Percentiles rank a stretch among this genome's conserved stretches.
phyloP scores from a whole-genome alignment of 2,797 vertebrate genomes.

The Arnoldichthys spilopterus region DNA sequence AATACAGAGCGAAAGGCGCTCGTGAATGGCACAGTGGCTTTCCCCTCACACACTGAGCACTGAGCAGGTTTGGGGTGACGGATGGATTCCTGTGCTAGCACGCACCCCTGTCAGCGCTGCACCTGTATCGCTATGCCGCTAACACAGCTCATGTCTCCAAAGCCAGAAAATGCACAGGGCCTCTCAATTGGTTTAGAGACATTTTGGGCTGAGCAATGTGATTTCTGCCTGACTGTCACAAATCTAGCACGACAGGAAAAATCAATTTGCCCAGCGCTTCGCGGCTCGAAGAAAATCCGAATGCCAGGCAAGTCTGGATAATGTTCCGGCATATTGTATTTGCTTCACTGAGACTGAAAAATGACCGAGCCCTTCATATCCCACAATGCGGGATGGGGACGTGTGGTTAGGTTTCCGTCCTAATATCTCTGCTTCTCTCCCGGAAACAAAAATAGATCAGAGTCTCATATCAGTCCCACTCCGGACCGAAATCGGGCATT shows the following conservation, averaged over 20 bases:
- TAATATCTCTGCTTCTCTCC: slow-evolving; percentile 17
- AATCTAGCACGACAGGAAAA: slow-evolving; percentile 83
- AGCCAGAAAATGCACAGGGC: slow-evolving; percentile 49
- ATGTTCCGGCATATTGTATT: slow-evolving; percentile 81
- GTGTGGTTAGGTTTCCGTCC: slow-evolving; percentile 29
- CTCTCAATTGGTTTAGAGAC: slow-evolving; percentile 72
- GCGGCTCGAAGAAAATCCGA: slow-evolving; percentile 77
- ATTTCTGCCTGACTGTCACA: slow-evolving; percentile 82
- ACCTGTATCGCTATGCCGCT: slow-evolving; percentile 27
- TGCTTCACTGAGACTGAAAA: slow-evolving; percentile 76
- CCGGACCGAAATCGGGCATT: slow-evolving; percentile 19
- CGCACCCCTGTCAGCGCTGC: slow-evolving; percentile 27
- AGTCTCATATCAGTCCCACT: slow-evolving; percentile 19
- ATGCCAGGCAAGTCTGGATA: slow-evolving; percentile 76
- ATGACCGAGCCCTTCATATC: slow-evolving; percentile 50
- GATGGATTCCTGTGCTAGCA: slow-evolving; percentile 35
- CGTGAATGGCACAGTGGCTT: slow-evolving; percentile 22
- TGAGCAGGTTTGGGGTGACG: slow-evolving; percentile 48
- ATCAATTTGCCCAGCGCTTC: slow-evolving; percentile 80
- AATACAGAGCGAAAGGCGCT: slow-evolving; percentile 16
- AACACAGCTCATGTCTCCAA: slow-evolving; percentile 48
- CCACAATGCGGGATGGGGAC: slow-evolving; percentile 39
- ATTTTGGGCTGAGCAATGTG: slow-evolving; percentile 75
- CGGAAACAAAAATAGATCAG: slow-evolving; percentile 29
- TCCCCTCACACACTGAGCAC: slow-evolving; percentile 13